Conservation (phyloP, 1,140 invertebrate genomes). For the Sitophilus oryzae region DNA sequence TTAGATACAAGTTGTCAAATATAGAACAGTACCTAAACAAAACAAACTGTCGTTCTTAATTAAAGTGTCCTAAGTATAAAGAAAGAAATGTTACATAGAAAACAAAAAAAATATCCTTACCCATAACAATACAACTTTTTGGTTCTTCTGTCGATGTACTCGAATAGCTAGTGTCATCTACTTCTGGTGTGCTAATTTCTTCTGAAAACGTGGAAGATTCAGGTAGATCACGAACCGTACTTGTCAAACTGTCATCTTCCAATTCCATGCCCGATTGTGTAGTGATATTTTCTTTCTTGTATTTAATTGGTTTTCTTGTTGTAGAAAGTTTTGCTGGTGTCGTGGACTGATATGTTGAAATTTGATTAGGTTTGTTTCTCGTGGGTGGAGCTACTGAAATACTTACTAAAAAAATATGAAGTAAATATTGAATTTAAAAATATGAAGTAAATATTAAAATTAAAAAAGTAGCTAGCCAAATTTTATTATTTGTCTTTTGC, state of each 20-base stretch:
- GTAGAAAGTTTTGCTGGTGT: neutral
- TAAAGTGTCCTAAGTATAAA: too few species aligned
- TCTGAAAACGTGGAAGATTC: constrained; percentile 14
- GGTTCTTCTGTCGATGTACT: constrained; percentile 6
- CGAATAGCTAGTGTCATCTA: neutral
- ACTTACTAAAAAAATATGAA: constrained; percentile 17
- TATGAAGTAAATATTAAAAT: too few species aligned
- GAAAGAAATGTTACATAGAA: too few species aligned
- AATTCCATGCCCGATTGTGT: neutral
- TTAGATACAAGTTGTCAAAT: too few species aligned
- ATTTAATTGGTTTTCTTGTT: neutral
- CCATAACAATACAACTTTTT: constrained; percentile 25
- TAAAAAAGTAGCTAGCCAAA: too few species aligned
- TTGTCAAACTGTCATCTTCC: neutral
- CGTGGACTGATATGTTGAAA: neutral
- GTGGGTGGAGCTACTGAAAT: constrained; percentile 16
- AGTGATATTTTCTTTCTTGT: neutral
- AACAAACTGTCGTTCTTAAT: too few species aligned
- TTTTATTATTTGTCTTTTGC: too few species aligned
- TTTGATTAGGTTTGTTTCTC: neutral
- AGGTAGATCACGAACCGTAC: constrained; percentile 5
- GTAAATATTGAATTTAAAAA: neutral
- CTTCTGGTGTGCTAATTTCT: neutral
- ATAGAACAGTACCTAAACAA: too few species aligned
- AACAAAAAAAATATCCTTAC: constrained; percentile 15